Percentiles rank a stretch among this genome's conserved stretches.
phyloP scores from a whole-genome alignment of 2,113 vertebrate species.

The Lota lota region DNA sequence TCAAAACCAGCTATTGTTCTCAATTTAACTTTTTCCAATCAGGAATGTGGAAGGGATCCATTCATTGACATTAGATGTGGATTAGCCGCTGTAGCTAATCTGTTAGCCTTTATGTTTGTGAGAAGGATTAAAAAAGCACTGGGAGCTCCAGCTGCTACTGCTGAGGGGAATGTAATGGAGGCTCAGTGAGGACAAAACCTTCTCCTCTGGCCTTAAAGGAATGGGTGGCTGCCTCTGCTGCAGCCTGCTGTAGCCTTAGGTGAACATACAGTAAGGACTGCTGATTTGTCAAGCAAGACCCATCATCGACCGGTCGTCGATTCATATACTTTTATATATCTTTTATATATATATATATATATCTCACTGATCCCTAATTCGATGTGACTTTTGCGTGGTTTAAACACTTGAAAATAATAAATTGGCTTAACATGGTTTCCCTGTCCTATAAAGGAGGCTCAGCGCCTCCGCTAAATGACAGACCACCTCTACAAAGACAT shows the following conservation, averaged over 20 bases:
- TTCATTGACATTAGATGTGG: conserved; percentile 43
- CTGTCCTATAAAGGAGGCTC: no score
- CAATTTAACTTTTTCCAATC: conserved; percentile 28
- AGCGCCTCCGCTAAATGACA: no score
- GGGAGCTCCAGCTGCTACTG: conserved; percentile 23
- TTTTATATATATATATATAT: no score
- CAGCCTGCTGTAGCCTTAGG: conserved; percentile 3
- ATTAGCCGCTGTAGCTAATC: conserved; percentile 57
- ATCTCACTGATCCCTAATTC: no score
- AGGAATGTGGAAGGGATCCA: conserved; percentile 41
- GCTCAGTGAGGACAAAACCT: conserved; percentile 21
- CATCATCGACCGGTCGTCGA: no score
- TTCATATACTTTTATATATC: no score
- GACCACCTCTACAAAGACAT: no score
- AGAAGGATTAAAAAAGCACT: conserved; percentile 56
- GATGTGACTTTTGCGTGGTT: no score
- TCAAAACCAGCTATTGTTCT: conserved; percentile 26
- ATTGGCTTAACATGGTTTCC: no score
- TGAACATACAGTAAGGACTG: neutral
- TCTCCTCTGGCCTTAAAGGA: conserved; percentile 22
- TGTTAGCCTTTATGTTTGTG: conserved; percentile 49
- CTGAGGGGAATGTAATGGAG: conserved; percentile 27
- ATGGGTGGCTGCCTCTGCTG: conserved; percentile 22
- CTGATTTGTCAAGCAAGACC: neutral
- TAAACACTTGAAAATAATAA: no score